Base-by-base conservation (phyloP, 2,888 invertebrate species). In the Aphodius granarius region DNA sequence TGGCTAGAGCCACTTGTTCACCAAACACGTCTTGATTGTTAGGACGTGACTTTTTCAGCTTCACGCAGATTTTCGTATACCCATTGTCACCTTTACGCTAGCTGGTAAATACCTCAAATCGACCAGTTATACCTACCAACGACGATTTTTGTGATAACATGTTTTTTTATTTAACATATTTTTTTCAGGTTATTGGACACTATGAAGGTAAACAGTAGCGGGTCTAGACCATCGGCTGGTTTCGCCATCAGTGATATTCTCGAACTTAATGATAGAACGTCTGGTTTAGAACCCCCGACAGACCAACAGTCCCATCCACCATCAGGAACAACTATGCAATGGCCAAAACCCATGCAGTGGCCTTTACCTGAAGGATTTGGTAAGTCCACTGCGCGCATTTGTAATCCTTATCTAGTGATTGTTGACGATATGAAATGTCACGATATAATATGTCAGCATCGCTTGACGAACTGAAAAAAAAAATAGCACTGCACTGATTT, bases 161-260 rank as follows among this genome's bases (percentile, higher is more conserved):
- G 62, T 72, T 63, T 72, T 72, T 19, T 22, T 71, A 19, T 63
- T 72, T 13, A 19, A 82, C 75, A 79, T 75, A 21, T 13, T 16
- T 66, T 66, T 79, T 80, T 83, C 80, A 95, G 95, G 84, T 89
- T 95, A 77, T 88, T 95, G 85, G 95, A 95, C 86, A 93, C 92
- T 82, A 94, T 94, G 91, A 94, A 94, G 88, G 93, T 94, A 90
- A 93, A 93, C 4, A 80, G 81, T 71, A 78, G 76, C 64, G 79
- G 75, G 43, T 93, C 93, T 83, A 90, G 94, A 81, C 86, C 85
- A 78, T 91, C 94, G 0, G 93, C 93, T 66, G 95, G 97, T 77
- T 97, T 97, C 88, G 95, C 96, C 84, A 97, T 97, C 83, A 95
- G 96, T 82, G 97, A 97, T 86, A 97, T 97, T 84, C 89, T 97